Evolutionary conservation across 2,113 vertebrate genomes (phyloP).

Genomic region (Sander vitreus): DNA sequence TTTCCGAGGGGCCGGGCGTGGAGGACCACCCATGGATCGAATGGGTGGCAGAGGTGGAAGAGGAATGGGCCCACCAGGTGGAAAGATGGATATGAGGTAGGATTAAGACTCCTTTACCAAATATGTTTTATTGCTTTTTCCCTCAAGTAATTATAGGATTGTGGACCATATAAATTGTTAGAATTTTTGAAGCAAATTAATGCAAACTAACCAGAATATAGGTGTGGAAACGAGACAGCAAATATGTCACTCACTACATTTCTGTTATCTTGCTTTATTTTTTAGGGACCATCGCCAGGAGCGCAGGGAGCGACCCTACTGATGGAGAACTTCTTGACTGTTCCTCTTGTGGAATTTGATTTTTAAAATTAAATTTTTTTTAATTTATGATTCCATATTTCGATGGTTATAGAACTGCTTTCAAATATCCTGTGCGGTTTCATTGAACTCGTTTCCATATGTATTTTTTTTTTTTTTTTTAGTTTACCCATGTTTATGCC

Average conservation of each 20-base stretch:
- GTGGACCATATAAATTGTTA: background rate
- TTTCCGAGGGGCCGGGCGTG: conserved; percentile 87
- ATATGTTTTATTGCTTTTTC: background rate
- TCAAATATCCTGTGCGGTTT: conserved; percentile 66
- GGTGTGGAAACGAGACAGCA: background rate
- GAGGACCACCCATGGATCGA: conserved; percentile 91
- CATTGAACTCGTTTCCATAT: conserved; percentile 51
- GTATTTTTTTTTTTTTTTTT: conserved; percentile 59
- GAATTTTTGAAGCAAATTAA: background rate
- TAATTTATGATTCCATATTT: conserved; percentile 96
- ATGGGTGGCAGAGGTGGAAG: conserved; percentile 90
- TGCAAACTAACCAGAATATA: background rate
- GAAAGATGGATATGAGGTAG: conserved; percentile 84
- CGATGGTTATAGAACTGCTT: conserved; percentile 72
- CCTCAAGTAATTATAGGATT: background rate
- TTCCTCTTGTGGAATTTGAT: conserved; percentile 91
- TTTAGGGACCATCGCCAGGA: conserved; percentile 93
- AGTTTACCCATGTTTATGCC: conserved; percentile 67
- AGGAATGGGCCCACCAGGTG: conserved; percentile 85
- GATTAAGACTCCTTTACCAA: background rate
- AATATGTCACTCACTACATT: background rate
- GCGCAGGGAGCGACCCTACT: conserved; percentile 93
- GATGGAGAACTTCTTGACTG: conserved; percentile 68
- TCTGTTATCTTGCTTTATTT: background rate
- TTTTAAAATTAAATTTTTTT: conserved; percentile 96